Conservation (phyloP, 2,888 invertebrate genomes). For the Drosophila flavopinicola region DNA sequence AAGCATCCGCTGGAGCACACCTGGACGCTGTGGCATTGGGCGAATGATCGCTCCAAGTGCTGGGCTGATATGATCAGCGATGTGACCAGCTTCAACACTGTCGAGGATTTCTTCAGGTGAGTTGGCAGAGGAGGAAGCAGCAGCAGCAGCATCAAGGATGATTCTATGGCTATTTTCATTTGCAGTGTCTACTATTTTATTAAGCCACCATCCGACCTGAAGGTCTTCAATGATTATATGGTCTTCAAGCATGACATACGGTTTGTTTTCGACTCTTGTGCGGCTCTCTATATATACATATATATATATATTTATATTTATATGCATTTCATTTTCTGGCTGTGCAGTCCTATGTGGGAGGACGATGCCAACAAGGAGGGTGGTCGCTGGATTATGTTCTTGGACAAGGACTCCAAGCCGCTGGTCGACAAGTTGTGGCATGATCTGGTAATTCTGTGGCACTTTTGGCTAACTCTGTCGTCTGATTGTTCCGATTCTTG, state of each 20-base stretch:
- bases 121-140: no score
- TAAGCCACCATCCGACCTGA: constrained; percentile 91
- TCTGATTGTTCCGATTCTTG: neutral
- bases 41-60: constrained; percentile 91
- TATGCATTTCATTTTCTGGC: no score
- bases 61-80: constrained; percentile 97
- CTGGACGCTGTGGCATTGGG: constrained; percentile 99
- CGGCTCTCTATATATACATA: no score
- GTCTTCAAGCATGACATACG: constrained; percentile 88
- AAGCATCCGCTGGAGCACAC: constrained; percentile 97
- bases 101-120: constrained; percentile 96
- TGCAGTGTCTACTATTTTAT: constrained; percentile 92
- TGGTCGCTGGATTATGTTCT: constrained; percentile 91
- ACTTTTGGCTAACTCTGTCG: no score
- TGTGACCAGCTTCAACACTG: constrained; percentile 96
- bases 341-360: constrained; percentile 95
- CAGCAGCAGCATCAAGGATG: no score
- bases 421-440: constrained; percentile 92
- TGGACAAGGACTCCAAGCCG: constrained; percentile 88
- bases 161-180: constrained; percentile 86
- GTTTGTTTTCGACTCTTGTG: no score
- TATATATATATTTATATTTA: no score
- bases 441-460: constrained; percentile 86
- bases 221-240: constrained; percentile 91
- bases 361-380: constrained; percentile 92